phyloP scores from a whole-genome alignment of 2,113 vertebrate species.

The Syngnathus floridae region DNA sequence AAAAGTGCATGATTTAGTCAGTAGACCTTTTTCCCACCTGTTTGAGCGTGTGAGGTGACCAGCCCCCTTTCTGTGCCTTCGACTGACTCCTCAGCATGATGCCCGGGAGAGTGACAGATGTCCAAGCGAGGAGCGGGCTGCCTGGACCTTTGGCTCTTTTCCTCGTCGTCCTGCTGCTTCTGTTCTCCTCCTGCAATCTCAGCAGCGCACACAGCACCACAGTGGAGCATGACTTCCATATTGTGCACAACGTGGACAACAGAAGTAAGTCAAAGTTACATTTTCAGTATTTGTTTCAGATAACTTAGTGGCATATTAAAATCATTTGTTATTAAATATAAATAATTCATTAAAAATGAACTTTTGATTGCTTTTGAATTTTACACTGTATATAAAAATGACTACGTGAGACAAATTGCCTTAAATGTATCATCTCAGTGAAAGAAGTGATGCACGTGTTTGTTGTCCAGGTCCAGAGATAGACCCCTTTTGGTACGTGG shows the following conservation, averaged over 20 bases:
- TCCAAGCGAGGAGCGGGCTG: conserved; percentile 58
- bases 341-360: too few species aligned
- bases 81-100: conserved; percentile 49
- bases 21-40: not conserved
- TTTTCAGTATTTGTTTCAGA: too few species aligned
- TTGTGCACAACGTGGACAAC: conserved; percentile 80
- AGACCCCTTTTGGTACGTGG: conserved; percentile 86
- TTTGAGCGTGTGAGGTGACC: not conserved
- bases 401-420: too few species aligned
- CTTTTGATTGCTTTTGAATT: too few species aligned
- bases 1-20: not conserved
- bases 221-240: conserved; percentile 82
- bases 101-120: conserved; percentile 40
- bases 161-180: conserved; percentile 66
- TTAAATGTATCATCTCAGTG: not conserved
- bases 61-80: conserved; percentile 39
- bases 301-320: too few species aligned
- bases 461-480: conserved; percentile 81
- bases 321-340: not conserved
- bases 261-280: conserved; percentile 75
- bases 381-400: too few species aligned
- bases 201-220: conserved; percentile 72
- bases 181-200: conserved; percentile 69
- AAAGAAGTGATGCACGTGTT: conserved; percentile 3
- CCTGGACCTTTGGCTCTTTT: conserved; percentile 65